Evolutionary conservation across 2,113 vertebrate species (phyloP).

Genomic region (Caranx ignobilis): DNA sequence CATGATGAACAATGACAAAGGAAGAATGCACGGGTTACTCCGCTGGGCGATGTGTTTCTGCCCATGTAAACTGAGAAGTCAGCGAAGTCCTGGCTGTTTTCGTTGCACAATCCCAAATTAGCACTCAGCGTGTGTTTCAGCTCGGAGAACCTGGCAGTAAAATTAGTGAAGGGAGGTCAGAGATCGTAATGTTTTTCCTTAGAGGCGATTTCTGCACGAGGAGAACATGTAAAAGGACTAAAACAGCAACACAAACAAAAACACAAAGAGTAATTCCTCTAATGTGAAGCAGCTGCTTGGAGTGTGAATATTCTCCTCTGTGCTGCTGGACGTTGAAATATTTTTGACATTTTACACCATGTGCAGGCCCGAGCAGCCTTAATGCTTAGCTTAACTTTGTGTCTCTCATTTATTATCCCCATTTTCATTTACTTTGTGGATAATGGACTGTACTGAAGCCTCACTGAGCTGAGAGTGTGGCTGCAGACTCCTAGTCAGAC

Average conservation of each 20-base stretch:
- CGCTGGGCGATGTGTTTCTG: background rate
- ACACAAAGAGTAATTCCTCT: constrained; percentile 53
- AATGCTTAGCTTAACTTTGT: background rate
- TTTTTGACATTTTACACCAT: constrained; percentile 5
- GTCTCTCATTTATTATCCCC: background rate
- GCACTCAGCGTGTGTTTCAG: background rate
- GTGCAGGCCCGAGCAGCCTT: background rate
- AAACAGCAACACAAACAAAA: constrained; percentile 68
- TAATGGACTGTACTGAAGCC: background rate
- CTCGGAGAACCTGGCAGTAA: constrained; percentile 6
- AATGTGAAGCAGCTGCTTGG: constrained; percentile 76
- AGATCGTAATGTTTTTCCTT: constrained; percentile 65
- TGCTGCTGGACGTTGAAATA: constrained; percentile 3
- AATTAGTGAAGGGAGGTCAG: background rate
- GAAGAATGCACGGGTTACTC: background rate
- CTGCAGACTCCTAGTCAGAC: too few relatives aligned
- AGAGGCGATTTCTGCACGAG: constrained; percentile 42
- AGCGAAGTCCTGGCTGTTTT: constrained; percentile 38
- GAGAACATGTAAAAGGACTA: constrained; percentile 44
- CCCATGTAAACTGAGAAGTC: background rate
- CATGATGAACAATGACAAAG: background rate
- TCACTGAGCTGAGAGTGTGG: too few relatives aligned
- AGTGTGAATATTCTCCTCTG: constrained; percentile 3
- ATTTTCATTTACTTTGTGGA: constrained; percentile 3
- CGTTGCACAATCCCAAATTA: constrained; percentile 37